A percentile compares a stretch with the other conserved stretches of the same genome.
Conservation (phyloP, 2,888 invertebrate genomes). For the Lypha dubia region DNA sequence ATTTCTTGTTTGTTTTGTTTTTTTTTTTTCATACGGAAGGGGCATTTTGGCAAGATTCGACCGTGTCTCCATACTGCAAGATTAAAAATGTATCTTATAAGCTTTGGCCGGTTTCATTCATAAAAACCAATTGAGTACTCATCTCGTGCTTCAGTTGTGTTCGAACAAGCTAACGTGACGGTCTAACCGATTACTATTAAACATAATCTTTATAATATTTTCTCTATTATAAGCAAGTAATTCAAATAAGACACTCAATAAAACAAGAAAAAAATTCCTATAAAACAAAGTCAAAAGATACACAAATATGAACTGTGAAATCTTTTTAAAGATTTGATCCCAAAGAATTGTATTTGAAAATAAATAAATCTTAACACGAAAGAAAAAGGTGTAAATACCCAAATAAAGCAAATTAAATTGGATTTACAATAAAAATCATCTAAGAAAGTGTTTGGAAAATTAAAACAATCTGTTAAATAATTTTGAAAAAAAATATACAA, state of each 20-base stretch:
- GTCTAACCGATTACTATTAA: slow-evolving; percentile 78
- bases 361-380: slow-evolving; percentile 14
- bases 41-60: slow-evolving; percentile 30
- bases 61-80: slow-evolving; percentile 22
- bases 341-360: slow-evolving; percentile 30
- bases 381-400: slow-evolving; percentile 22
- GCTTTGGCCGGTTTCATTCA: slow-evolving; percentile 82
- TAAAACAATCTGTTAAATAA: slow-evolving; percentile 43
- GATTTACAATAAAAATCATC: slow-evolving; percentile 23
- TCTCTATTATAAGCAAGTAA: slow-evolving; percentile 67
- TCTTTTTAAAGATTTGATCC: neutral
- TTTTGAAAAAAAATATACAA: slow-evolving; percentile 20
- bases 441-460: slow-evolving; percentile 30
- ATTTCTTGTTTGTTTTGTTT: neutral
- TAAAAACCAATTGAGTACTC: slow-evolving; percentile 84
- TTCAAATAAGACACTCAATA: slow-evolving; percentile 48
- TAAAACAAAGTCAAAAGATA: slow-evolving; percentile 16
- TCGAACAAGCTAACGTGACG: slow-evolving; percentile 84
- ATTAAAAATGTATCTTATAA: slow-evolving; percentile 76
- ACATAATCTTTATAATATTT: slow-evolving; percentile 50
- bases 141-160: slow-evolving; percentile 84
- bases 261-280: slow-evolving; percentile 10
- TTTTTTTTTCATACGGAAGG: neutral
- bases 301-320: slow-evolving; percentile 37
- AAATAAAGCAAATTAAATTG: slow-evolving; percentile 32